Evolutionary conservation across 2,888 invertebrate genomes (phyloP).

Genomic region (Chrysolina oricalcia): DNA sequence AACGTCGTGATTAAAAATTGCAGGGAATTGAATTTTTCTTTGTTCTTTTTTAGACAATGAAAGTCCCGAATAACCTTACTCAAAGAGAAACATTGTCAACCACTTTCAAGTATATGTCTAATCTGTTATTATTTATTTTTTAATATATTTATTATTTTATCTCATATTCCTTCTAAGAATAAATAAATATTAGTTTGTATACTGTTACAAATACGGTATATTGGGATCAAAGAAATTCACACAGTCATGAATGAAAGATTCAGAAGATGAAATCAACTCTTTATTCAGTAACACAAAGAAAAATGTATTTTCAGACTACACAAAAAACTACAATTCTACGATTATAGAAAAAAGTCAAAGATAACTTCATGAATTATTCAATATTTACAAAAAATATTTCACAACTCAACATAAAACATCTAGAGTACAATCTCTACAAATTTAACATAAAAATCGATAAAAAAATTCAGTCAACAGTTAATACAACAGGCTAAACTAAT

Average conservation of each 20-base stretch:
- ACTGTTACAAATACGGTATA: no score
- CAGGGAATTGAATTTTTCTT: no score
- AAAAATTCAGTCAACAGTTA: slow-evolving; percentile 7
- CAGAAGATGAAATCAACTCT: neutral
- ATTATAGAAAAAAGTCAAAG: neutral
- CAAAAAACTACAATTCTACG: slow-evolving; percentile 3
- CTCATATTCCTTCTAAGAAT: no score
- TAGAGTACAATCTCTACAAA: neutral
- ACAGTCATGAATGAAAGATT: neutral
- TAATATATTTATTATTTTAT: no score
- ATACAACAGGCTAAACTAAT: neutral
- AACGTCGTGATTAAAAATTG: no score
- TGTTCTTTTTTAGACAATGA: no score
- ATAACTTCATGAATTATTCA: neutral
- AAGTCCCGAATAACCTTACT: no score
- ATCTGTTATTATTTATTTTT: no score
- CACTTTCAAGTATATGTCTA: no score
- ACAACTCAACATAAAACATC: neutral
- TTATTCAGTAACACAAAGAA: slow-evolving; percentile 1
- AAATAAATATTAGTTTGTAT: no score
- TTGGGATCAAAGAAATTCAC: no score
- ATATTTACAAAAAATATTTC: slow-evolving; percentile 7
- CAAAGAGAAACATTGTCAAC: no score
- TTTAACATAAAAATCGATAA: neutral
- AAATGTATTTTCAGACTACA: slow-evolving; percentile 1